Evolutionary conservation across 1,140 invertebrate genomes (phyloP).

Genomic region (Microvelia longipes): DNA sequence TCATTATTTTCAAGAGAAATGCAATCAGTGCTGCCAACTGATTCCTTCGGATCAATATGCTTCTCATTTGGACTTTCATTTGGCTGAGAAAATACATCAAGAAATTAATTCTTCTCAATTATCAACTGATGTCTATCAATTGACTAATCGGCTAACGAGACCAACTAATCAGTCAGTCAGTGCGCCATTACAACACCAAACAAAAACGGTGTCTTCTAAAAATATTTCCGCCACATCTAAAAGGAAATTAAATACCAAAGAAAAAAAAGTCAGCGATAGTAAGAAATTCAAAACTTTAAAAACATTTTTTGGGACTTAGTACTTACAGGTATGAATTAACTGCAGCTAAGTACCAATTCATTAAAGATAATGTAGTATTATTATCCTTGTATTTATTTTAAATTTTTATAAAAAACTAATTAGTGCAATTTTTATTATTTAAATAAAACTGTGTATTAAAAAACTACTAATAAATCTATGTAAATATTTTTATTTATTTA

Average conservation of each 20-base stretch:
- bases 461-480: too few relatives aligned
- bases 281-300: background rate
- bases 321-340: too few relatives aligned
- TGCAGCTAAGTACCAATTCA: too few relatives aligned
- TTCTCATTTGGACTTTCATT: conserved; percentile 21
- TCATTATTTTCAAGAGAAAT: conserved; percentile 1
- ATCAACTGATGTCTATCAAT: background rate
- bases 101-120: conserved; percentile 11
- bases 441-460: too few relatives aligned
- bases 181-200: too few relatives aligned
- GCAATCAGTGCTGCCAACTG: conserved; percentile 14
- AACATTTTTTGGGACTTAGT: background rate
- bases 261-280: background rate
- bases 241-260: background rate
- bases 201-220: too few relatives aligned
- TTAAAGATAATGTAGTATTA: too few relatives aligned
- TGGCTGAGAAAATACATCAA: conserved; percentile 17
- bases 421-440: too few relatives aligned
- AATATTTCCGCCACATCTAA: background rate
- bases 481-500: too few relatives aligned
- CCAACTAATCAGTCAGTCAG: too few relatives aligned
- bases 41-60: conserved; percentile 11
- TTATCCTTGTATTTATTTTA: too few relatives aligned
- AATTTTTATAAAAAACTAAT: too few relatives aligned
- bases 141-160: background rate